A percentile compares a stretch with the other conserved stretches of the same genome.
Conservation (phyloP, 1,140 invertebrate species). For the Helicoverpa zea region DNA sequence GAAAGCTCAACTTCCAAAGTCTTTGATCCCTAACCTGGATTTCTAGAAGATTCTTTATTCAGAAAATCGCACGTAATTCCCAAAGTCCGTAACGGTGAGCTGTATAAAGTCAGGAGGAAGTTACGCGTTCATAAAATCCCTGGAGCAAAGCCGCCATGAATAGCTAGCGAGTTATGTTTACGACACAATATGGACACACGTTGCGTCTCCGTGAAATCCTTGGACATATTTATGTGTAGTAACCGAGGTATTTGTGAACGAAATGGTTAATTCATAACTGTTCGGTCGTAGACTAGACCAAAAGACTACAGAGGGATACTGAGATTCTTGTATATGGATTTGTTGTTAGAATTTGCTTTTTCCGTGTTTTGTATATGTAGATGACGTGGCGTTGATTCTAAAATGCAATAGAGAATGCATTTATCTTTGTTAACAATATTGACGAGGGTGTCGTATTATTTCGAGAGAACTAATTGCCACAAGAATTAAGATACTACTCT, state of each 20-base stretch:
- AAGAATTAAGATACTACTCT: no score
- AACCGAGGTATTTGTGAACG: background rate
- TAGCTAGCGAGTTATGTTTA: conserved; percentile 23
- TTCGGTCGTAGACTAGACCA: background rate
- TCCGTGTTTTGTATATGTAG: no score
- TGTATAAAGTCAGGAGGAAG: conserved; percentile 42
- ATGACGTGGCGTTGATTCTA: no score
- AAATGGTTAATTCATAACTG: background rate
- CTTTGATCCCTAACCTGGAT: conserved; percentile 3
- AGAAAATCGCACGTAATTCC: conserved; percentile 30
- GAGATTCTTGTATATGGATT: no score
- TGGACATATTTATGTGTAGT: background rate
- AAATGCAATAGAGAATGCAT: no score
- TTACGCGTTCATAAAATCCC: conserved; percentile 42
- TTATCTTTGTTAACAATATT: no score
- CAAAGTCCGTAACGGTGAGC: conserved; percentile 18
- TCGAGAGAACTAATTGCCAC: no score
- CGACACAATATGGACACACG: background rate
- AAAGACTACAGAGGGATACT: background rate
- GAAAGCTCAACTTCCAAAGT: background rate
- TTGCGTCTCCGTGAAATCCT: background rate
- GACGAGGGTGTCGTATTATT: no score
- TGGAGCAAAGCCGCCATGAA: conserved; percentile 7
- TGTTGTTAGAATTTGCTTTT: no score
- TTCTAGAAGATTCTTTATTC: background rate